phyloP scores from a whole-genome alignment of 30 jellyfish, hydroid and myxozoan genomes.

The Aurelia coerulea region DNA sequence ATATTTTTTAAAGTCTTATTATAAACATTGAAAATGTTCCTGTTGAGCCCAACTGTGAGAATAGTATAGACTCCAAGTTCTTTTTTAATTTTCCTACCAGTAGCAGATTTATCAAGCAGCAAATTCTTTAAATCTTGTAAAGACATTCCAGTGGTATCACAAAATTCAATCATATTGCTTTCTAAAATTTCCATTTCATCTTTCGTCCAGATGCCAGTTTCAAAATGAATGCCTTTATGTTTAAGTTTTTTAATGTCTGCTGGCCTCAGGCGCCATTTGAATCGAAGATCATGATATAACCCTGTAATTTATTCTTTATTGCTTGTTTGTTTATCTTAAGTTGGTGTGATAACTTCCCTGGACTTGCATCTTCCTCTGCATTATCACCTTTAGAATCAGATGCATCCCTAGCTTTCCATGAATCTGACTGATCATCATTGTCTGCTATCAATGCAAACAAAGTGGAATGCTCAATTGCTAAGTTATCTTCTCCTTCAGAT shows the following conservation, averaged over 20 bases:
- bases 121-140: conserved; percentile 6
- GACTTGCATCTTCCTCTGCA: too few species aligned
- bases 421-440: too few species aligned
- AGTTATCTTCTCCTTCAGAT: too few species aligned
- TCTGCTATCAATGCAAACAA: too few species aligned
- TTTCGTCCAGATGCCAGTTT: conserved; percentile 40
- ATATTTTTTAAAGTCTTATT: not conserved
- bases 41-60: conserved; percentile 44
- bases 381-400: too few species aligned
- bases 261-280: conserved; percentile 20
- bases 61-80: conserved; percentile 23
- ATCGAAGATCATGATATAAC: not conserved
- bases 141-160: not conserved
- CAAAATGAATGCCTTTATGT: conserved; percentile 29
- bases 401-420: too few species aligned
- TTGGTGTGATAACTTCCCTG: too few species aligned
- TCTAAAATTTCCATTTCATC: conserved; percentile 35
- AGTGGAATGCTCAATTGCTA: too few species aligned
- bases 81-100: conserved; percentile 1
- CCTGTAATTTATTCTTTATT: not conserved
- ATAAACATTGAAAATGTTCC: conserved; percentile 18
- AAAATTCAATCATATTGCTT: not conserved
- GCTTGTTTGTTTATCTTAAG: not conserved
- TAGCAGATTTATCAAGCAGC: conserved; percentile 1
- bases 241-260: conserved; percentile 17